Evolutionary conservation across 1,140 invertebrate genomes (phyloP).

Genomic region (Trachymyrmex cornetzi): DNA sequence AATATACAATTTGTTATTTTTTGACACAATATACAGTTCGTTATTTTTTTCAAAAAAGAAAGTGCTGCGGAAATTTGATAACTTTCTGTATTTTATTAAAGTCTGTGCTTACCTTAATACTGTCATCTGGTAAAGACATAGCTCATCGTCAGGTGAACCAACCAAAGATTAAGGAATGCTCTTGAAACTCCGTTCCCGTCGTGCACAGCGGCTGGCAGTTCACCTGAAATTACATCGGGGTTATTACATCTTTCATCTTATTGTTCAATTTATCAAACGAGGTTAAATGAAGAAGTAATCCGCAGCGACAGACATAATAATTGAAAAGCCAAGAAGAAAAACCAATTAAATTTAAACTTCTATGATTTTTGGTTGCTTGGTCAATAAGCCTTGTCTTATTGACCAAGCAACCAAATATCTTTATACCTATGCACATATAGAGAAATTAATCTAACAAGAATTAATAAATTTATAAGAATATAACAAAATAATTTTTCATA

Average conservation of each 20-base stretch:
- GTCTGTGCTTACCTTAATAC: constrained; percentile 82
- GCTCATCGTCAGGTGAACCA: constrained; percentile 85
- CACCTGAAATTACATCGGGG: constrained; percentile 80
- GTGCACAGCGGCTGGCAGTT: constrained; percentile 87
- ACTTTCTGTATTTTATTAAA: not conserved
- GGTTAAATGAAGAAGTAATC: constrained; percentile 23
- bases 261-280: constrained; percentile 51
- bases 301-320: constrained; percentile 1
- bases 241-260: constrained; percentile 49
- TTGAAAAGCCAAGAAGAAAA: constrained; percentile 13
- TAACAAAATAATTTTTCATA: constrained; percentile 2
- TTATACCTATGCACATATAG: not conserved
- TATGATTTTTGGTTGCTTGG: not conserved
- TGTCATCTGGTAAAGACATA: constrained; percentile 86
- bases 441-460: not conserved
- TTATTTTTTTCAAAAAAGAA: not conserved
- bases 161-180: constrained; percentile 86
- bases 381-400: not conserved
- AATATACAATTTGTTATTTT: not conserved
- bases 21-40: too few species aligned
- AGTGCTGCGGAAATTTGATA: not conserved
- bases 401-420: too few species aligned
- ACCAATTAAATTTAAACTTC: constrained; percentile 32
- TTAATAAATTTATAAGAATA: not conserved
- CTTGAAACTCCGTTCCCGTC: constrained; percentile 86